phyloP scores from a whole-genome alignment of 2,888 invertebrate species.

The Nasonovia ribisnigri region DNA sequence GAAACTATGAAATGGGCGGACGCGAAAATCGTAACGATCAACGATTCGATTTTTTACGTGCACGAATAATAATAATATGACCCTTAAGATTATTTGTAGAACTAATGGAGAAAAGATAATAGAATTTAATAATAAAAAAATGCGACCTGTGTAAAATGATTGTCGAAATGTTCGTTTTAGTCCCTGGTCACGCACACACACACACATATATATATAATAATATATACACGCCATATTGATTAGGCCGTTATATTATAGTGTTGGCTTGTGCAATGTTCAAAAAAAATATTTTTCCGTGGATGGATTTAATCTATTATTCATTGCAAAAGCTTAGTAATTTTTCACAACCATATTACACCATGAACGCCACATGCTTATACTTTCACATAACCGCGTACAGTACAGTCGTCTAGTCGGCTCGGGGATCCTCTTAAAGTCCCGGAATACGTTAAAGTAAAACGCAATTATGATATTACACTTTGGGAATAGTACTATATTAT shows the following conservation, averaged over 20 bases:
- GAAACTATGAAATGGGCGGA: neutral
- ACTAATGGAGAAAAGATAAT: conserved; percentile 15
- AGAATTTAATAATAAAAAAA: conserved; percentile 6
- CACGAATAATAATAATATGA: neutral
- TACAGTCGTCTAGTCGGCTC: neutral
- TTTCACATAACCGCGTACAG: neutral
- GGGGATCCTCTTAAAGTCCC: neutral
- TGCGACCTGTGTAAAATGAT: neutral
- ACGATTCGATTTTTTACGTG: neutral
- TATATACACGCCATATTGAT: conserved; percentile 39
- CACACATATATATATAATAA: neutral
- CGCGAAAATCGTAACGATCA: neutral
- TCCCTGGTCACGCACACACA: conserved; percentile 47
- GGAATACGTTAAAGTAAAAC: conserved; percentile 48
- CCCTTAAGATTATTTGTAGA: neutral
- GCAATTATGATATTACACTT: conserved; percentile 35
- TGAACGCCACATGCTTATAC: conserved; percentile 4
- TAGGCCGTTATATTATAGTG: conserved; percentile 13
- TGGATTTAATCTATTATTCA: conserved; percentile 60
- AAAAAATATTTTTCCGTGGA: conserved; percentile 9
- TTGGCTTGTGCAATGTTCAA: conserved; percentile 36
- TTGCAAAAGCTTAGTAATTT: conserved; percentile 37
- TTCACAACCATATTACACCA: conserved; percentile 23
- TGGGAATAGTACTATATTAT: conserved; percentile 9
- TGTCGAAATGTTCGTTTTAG: conserved; percentile 57